Conservation (phyloP, 1,140 invertebrate species). For the Bicyclus anynana region DNA sequence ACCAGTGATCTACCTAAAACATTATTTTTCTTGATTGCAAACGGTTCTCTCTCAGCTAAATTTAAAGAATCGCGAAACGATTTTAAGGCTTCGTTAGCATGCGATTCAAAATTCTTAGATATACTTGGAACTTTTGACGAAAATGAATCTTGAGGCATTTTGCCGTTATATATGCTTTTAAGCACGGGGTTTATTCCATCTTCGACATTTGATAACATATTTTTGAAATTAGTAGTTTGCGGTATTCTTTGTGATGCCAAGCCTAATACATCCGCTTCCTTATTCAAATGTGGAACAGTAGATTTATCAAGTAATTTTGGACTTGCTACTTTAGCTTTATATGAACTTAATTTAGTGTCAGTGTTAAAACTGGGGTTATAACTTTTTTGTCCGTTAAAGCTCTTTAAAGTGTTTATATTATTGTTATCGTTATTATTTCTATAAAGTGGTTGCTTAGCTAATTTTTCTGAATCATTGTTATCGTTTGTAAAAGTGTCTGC, state of each 20-base stretch:
- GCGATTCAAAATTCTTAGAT: constrained; percentile 20
- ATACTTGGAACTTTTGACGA: constrained; percentile 4
- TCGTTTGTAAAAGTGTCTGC: constrained; percentile 6
- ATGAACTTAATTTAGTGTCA: constrained; percentile 15
- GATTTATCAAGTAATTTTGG: constrained; percentile 38
- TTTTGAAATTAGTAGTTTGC: not conserved
- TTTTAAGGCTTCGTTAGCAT: constrained; percentile 18
- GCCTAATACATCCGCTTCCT: not conserved
- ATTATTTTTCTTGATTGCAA: constrained; percentile 27
- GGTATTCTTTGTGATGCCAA: not conserved
- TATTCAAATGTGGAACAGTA: constrained; percentile 5
- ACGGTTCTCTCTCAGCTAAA: constrained; percentile 11
- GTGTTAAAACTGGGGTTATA: not conserved
- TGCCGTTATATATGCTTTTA: constrained; percentile 1
- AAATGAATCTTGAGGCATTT: constrained; percentile 6
- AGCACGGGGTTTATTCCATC: not conserved
- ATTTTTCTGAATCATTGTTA: not conserved
- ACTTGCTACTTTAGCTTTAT: constrained; percentile 35
- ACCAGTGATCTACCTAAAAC: constrained; percentile 15
- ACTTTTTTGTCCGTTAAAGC: not conserved
- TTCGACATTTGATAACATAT: not conserved
- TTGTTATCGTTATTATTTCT: not conserved
- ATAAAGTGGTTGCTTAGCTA: not conserved
- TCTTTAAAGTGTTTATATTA: not conserved
- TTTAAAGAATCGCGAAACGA: constrained; percentile 21